Conservation (phyloP, 2,797 vertebrate genomes). For the Phylloscopus collybita region DNA sequence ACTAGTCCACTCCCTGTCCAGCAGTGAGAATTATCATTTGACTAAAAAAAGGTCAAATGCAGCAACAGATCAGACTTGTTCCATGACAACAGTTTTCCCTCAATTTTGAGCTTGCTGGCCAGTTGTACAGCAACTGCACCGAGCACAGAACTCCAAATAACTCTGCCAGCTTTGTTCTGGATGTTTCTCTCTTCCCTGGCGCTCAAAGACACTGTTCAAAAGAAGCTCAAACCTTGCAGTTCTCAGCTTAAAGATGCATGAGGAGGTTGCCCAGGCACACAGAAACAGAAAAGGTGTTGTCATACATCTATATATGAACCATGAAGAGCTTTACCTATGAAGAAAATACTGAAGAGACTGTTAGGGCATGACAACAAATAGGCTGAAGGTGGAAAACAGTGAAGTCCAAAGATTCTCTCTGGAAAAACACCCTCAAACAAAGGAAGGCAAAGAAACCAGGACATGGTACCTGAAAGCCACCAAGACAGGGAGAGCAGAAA, state of each 20-base stretch:
- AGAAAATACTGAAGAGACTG: background rate
- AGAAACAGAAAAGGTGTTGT: background rate
- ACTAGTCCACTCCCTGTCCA: background rate
- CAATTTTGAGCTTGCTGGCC: background rate
- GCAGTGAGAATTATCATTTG: background rate
- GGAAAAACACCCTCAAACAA: background rate
- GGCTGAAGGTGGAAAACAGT: background rate
- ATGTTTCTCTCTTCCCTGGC: background rate
- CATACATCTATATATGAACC: fast-evolving
- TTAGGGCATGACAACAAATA: background rate
- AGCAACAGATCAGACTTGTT: background rate
- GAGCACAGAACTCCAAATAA: background rate
- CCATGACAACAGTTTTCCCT: background rate
- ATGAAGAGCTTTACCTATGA: background rate
- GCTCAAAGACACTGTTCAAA: background rate
- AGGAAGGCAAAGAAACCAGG: background rate
- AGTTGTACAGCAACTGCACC: background rate
- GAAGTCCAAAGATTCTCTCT: background rate
- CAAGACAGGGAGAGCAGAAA: background rate
- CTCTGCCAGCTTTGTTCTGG: background rate
- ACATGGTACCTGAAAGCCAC: background rate
- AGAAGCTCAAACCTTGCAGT: background rate
- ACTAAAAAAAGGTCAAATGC: background rate
- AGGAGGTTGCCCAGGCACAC: background rate
- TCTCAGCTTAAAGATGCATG: background rate